Percentiles rank a stretch among this genome's conserved stretches.
These are phyloP conservation scores for Caenorhabditis doughertyi DNA, from an alignment of 2,888 invertebrate genomes.

Conservation along the genomic window DNA sequence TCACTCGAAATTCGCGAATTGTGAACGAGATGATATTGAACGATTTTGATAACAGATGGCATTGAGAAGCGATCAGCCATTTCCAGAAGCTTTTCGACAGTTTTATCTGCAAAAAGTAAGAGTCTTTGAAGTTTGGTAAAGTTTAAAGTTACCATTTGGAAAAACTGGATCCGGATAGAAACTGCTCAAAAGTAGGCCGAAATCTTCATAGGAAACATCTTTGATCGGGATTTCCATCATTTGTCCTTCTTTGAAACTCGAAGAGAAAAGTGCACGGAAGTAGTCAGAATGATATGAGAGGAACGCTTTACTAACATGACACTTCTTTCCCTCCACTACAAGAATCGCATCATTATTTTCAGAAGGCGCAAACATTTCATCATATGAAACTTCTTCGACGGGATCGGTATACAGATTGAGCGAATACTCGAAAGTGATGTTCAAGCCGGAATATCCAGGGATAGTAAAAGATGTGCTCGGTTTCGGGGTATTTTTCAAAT, in stretches of 20 bases:
- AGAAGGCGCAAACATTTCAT: background rate
- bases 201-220: constrained; percentile 8
- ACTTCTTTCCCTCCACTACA: constrained; percentile 3
- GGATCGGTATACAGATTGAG: background rate
- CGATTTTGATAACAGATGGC: background rate
- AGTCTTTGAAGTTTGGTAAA: background rate
- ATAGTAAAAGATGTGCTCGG: too few species aligned
- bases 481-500: too few species aligned
- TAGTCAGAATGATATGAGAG: constrained; percentile 15
- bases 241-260: constrained; percentile 11
- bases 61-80: background rate
- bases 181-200: background rate
- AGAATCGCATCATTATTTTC: constrained; percentile 12
- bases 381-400: background rate
- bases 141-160: constrained; percentile 6
- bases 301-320: constrained; percentile 8
- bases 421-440: too few species aligned
- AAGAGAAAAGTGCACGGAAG: constrained; percentile 13
- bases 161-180: background rate
- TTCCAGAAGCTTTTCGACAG: constrained; percentile 6
- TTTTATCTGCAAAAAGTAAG: background rate
- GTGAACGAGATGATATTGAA: background rate
- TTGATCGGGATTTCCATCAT: constrained; percentile 6
- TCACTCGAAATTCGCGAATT: background rate
- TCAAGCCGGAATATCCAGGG: too few species aligned